phyloP scores from a whole-genome alignment of 1,140 invertebrate genomes.

The Drosophila arawakana region DNA sequence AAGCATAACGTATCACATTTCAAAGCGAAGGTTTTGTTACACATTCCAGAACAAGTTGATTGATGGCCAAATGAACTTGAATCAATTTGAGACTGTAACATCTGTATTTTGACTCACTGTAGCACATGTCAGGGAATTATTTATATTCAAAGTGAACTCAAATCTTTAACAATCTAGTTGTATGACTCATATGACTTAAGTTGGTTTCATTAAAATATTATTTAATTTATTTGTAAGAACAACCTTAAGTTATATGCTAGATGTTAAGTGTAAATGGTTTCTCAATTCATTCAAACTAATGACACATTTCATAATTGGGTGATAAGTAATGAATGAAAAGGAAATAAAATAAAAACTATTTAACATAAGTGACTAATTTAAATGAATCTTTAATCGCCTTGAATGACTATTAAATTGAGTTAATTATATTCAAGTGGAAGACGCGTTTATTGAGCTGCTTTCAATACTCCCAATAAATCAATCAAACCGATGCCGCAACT shows the following conservation, averaged over 20 bases:
- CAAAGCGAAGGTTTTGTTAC: not conserved
- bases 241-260: too few species aligned
- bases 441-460: slow-evolving; percentile 5
- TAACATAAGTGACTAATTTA: slow-evolving; percentile 14
- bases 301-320: slow-evolving; percentile 9
- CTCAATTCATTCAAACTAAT: slow-evolving; percentile 2
- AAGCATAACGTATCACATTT: not conserved
- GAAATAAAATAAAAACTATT: not conserved
- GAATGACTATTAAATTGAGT: slow-evolving; percentile 10
- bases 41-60: not conserved
- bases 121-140: slow-evolving; percentile 2
- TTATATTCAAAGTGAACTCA: not conserved
- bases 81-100: not conserved
- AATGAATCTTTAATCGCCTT: slow-evolving; percentile 3
- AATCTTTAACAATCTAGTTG: too few species aligned
- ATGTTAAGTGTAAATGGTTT: not conserved
- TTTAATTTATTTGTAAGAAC: too few species aligned
- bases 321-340: not conserved
- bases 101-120: not conserved
- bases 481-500: slow-evolving; percentile 15
- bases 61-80: slow-evolving; percentile 7
- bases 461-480: slow-evolving; percentile 27
- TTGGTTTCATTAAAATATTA: too few species aligned
- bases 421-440: slow-evolving; percentile 1
- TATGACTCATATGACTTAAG: too few species aligned